Conservation (phyloP, 1,140 invertebrate genomes). For the Mycetomoellerius zeteki region DNA sequence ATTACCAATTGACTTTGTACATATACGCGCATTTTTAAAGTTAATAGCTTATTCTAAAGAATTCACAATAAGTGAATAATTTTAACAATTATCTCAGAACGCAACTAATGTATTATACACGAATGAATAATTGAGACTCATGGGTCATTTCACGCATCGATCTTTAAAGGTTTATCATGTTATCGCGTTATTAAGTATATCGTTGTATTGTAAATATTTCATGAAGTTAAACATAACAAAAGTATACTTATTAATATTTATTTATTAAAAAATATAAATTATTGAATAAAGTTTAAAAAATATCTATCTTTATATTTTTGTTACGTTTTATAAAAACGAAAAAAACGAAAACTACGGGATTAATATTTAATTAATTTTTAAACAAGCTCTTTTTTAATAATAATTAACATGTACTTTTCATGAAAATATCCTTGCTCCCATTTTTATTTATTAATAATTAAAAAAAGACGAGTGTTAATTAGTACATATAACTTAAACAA, state of each 20-base stretch:
- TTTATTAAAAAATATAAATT: background rate
- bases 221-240: background rate
- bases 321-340: background rate
- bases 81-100: background rate
- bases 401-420: no score
- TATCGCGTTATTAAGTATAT: background rate
- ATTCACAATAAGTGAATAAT: background rate
- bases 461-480: background rate
- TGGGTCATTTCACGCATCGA: background rate
- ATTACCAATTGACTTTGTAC: background rate
- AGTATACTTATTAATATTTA: background rate
- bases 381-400: no score
- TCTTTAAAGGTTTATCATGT: background rate
- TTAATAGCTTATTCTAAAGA: background rate
- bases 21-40: background rate
- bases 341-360: no score
- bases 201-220: background rate
- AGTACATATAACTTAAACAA: background rate
- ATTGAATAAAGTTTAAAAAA: background rate
- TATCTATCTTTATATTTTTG: background rate
- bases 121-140: background rate
- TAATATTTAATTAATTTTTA: no score
- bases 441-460: background rate
- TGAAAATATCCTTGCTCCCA: no score
- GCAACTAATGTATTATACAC: background rate